Evolutionary conservation across 2,113 vertebrate species (phyloP), one percentile per base, ranked within the genome.

Genomic region (Bostrychus sinensis): DNA sequence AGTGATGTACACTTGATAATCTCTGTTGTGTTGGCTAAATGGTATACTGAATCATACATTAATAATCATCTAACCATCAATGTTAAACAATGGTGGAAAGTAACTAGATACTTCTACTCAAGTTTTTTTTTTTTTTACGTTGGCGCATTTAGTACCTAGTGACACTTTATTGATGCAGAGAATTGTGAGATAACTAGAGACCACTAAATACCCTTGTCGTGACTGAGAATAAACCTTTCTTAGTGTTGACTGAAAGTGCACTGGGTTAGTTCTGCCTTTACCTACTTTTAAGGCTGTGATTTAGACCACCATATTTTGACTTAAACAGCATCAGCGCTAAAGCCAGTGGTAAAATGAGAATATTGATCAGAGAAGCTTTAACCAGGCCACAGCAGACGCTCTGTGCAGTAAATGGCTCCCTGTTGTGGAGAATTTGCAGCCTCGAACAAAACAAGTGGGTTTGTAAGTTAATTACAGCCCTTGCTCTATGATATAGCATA

Each of bases 391-490:
- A 7, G 12, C 45, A 48, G 22, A 32, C 25, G 0, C 25, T 23
- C 16, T 4, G 26, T 54, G 28, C 25, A 25, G 26, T 14, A 4
- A 50, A 54, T 30, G 38, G n/a, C 61, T 58, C 60, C 39, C 60
- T 9, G 12, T n/a, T 55, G 54, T 54, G 7, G 13, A 23, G 2
- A 25, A 34, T 36, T 14, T 23, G 56, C 42, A 54, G 32, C 36
- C 17, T 23, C 5, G 34, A 19, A 12, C 26, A 42, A 12, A 25
- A 17, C 0, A 10, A 54, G 7, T 50, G 13, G 36, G 19, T 56
- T 39, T 65, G 20, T 20, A 17, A 56, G 36, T 51, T 28, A 11
- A 59, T 19, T 65, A 54, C 16, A 55, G 14, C 22, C 7, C 28
- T 0, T 14, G 14, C 8, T 56, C 19, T 41, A 37, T 41, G 17